Evolutionary conservation across 2,113 vertebrate species (phyloP), one percentile per base, ranked within the genome.

Genomic region (Salvelinus alpinus): DNA sequence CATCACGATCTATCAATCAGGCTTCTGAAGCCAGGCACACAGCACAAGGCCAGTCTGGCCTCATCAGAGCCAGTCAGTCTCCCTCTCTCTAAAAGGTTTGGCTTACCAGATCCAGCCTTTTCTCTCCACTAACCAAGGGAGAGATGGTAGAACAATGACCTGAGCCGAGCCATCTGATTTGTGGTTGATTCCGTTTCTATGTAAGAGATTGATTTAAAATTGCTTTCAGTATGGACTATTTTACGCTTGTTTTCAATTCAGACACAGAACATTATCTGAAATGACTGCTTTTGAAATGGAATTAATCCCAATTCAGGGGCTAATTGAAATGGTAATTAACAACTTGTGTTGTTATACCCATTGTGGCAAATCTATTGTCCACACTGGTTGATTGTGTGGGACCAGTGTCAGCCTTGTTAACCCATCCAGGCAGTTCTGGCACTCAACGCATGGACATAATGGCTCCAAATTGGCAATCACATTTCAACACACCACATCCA

Each of bases 1-100:
- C 91, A 91, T 92, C 90, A 92, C 90, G 87, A 89, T 91, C 91
- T 88, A 92, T 92, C 91, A 91, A 91, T 91, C 90, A 92, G 88
- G 81, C 86, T 88, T 86, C 83, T 84, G 88, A 84, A 81, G 85
- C 77, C 81, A 3, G 75, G 75, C 65, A 71, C 78, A 74, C 83
- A 76, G 89, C 84, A 81, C 83, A 54, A 81, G 79, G 81, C 85
- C 68, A 72, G 87, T 88, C 85, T 80, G 85, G 79, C 83, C 87
- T 87, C 88, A 89, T 92, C 91, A 92, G 86, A 89, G 90, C 81
- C 88, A 91, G 81, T 90, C 89, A 85, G 79, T 82, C 87, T 85
- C 82, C 74, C 82, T 80, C 84, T 79, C 87, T 71, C 80, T 78
- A 82, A 81, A 88, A 81, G 85, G 81, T 87, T 85, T 85, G 75